Conservation (phyloP, 2,888 invertebrate species). For the Pristionchus entomophagus region DNA sequence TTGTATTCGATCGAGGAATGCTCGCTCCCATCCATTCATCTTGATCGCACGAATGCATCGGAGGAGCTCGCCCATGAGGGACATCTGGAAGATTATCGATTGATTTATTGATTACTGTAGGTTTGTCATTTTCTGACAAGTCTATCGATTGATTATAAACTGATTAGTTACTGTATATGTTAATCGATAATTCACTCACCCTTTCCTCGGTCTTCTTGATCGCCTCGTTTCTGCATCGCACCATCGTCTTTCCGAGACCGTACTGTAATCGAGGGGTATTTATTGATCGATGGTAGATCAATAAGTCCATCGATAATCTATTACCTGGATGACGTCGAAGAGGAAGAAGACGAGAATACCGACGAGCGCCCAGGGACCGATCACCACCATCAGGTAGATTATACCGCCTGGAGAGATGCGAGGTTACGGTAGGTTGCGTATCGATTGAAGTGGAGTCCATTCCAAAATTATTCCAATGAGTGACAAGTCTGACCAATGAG, state of each 20-base stretch:
- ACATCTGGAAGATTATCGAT: no score
- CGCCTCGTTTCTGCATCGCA: slow-evolving; percentile 69
- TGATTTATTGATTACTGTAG: no score
- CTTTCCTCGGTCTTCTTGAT: slow-evolving; percentile 73
- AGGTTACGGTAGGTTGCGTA: not conserved
- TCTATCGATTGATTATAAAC: no score
- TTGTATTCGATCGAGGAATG: slow-evolving; percentile 79
- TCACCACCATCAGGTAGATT: slow-evolving; percentile 76
- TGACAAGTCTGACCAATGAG: slow-evolving; percentile 66
- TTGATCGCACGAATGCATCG: slow-evolving; percentile 82
- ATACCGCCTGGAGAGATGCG: slow-evolving; percentile 68
- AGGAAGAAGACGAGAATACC: slow-evolving; percentile 76
- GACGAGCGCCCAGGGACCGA: slow-evolving; percentile 78
- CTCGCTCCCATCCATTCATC: slow-evolving; percentile 83
- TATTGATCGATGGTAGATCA: not conserved
- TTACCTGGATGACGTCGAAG: slow-evolving; percentile 77
- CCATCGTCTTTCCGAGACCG: slow-evolving; percentile 73
- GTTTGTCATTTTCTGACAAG: no score
- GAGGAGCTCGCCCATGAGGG: slow-evolving; percentile 81
- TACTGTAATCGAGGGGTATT: slow-evolving; percentile 57
- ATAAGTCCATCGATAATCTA: not conserved
- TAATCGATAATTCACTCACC: slow-evolving; percentile 53
- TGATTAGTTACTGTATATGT: not conserved
- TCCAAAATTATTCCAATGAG: not conserved
- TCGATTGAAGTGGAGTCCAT: not conserved